These are phyloP conservation scores for Hetaerina americana DNA, from an alignment of 1,140 invertebrate genomes.

Conservation along the genomic window DNA sequence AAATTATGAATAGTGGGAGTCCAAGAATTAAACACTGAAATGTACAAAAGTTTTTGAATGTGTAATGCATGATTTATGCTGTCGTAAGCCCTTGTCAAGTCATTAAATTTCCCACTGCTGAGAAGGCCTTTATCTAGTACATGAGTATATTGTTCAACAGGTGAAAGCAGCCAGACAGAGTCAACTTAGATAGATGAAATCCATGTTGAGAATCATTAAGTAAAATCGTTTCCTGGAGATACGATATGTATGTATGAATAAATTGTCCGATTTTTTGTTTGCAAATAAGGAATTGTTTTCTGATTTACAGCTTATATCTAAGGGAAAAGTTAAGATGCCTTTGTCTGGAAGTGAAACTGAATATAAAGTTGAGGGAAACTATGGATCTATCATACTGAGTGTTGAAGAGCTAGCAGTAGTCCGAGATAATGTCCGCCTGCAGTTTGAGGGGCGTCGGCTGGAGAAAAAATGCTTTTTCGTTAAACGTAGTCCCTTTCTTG, in stretches of 20 bases:
- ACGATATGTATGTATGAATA: neutral
- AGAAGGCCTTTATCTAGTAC: neutral
- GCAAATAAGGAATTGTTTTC: neutral
- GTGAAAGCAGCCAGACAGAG: neutral
- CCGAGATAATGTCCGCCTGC: conserved; percentile 36
- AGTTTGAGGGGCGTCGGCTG: conserved; percentile 24
- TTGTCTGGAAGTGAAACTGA: conserved; percentile 11
- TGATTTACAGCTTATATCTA: conserved; percentile 26
- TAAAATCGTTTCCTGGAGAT: neutral
- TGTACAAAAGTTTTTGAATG: no score
- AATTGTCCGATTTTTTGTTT: neutral
- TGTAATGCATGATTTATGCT: no score
- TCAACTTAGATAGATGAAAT: neutral
- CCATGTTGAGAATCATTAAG: neutral
- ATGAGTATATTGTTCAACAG: neutral
- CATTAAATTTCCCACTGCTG: no score
- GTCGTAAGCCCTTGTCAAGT: no score
- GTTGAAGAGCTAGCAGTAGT: conserved; percentile 36
- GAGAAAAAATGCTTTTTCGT: conserved; percentile 35
- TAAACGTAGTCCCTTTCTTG: conserved; percentile 41
- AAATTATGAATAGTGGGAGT: no score
- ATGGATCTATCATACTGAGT: conserved; percentile 29
- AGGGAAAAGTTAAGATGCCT: conserved; percentile 21
- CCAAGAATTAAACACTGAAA: no score
- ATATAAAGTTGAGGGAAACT: conserved; percentile 12